A percentile compares a stretch with the other conserved stretches of the same genome.
These are phyloP conservation scores for Halocynthia aurantium DNA, from an alignment of 23 tunicate genomes.

Conservation along the genomic window DNA sequence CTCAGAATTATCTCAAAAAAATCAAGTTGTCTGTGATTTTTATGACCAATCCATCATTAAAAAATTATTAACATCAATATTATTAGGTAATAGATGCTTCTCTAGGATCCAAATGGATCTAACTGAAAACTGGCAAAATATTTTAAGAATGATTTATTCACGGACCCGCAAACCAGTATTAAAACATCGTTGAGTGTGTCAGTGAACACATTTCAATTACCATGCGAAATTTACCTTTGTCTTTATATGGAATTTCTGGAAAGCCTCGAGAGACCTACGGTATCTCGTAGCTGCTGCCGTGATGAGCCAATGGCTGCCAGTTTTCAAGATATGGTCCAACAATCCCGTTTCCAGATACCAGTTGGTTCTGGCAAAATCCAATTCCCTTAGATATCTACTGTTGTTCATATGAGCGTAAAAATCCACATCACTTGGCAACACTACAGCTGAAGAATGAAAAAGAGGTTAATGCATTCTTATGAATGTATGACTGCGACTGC, in stretches of 20 bases:
- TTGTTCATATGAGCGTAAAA: conserved; percentile 68
- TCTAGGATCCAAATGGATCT: background rate
- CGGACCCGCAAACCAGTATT: background rate
- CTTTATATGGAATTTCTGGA: conserved; percentile 35
- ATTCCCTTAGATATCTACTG: conserved; percentile 36
- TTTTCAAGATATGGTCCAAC: background rate
- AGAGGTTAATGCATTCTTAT: background rate
- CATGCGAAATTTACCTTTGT: conserved; percentile 42
- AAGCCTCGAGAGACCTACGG: conserved; percentile 39
- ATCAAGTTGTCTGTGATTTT: too few relatives aligned
- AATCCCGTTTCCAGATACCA: conserved; percentile 39
- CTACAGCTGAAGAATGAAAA: conserved; percentile 27
- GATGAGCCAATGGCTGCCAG: conserved; percentile 16
- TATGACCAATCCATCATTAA: too few relatives aligned
- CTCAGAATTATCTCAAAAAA: too few relatives aligned
- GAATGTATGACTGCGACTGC: too few relatives aligned
- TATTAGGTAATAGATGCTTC: too few relatives aligned
- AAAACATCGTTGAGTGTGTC: background rate
- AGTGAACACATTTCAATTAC: background rate
- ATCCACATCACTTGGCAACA: conserved; percentile 52
- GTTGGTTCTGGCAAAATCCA: conserved; percentile 48
- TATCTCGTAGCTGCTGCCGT: conserved; percentile 35
- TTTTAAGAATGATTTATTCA: background rate
- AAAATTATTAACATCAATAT: too few relatives aligned
- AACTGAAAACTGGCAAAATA: background rate